Base-by-base conservation (phyloP, 1,140 invertebrate species). In the Drosophila obscura region DNA sequence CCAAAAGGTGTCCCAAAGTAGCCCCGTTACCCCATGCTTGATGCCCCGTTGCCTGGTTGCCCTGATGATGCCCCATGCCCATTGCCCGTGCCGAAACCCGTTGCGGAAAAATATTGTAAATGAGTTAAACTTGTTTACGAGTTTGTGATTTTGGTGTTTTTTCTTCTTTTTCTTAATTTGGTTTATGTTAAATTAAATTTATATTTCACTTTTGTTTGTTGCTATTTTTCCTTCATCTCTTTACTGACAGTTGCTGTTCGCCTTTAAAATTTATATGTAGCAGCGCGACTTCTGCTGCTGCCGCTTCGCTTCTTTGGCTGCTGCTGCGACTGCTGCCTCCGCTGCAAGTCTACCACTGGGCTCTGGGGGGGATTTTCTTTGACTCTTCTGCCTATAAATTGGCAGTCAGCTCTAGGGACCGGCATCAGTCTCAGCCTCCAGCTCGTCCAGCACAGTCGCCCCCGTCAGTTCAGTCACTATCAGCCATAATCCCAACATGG, bases 361-460 rank as follows among this genome's bases (percentile, higher is more conserved):
- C 59, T 74, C 60, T 73, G 65, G 56, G 35, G 74, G 63, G 57
- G 44, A 48, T 67, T 75, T 73, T 65, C 63, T 67, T 77, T 61
- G 68, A 31, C 64, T 52, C 31, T 65, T 52, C 61, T 39, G 58
- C 74, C 85, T 91, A 91, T 91, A 91, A 91, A 91, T 91, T 84
- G 80, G 56, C 67, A 74, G 81, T 71, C 62, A 56, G 75, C 68
- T 81, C 57, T 58, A 80, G 73, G 82, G 90, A 90, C 75, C 85
- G 90, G 77, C 82, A 91, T 91, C 90, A 91, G 90, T 91, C 90
- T 77, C 82, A 84, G 73, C 71, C 79, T 77, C 84, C 66, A 79
- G 78, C 90, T 91, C 77, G 78, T 84, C 73, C 75, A 90, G 85
- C 64, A 72, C 68, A 89, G 84, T 77, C 66, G 77, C 71, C 66